Evolutionary conservation across 2,797 vertebrate genomes (phyloP), one percentile per base, ranked within the genome.

Genomic region (Anas bahamensis): DNA sequence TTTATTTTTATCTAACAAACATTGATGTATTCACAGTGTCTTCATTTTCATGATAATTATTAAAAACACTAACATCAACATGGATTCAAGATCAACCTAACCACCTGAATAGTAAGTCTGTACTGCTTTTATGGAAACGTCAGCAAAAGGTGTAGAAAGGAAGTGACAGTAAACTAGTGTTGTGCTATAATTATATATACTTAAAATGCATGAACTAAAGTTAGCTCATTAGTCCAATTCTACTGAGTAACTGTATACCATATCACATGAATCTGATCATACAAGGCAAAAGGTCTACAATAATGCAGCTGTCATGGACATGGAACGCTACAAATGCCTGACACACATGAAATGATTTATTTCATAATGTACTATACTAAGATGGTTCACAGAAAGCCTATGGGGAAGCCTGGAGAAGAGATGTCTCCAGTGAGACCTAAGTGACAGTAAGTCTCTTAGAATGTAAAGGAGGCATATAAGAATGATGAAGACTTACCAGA

Each of bases 51-150:
- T 23, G 28, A 57, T 75, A 72, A 17, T 59, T 60, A 78, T 83
- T 83, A 74, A 66, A 78, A 87, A 78, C 7, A 42, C 29, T 33
- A n/a, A 57, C 80, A 63, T 79, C 29, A 71, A 74, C 82, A 73
- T 89, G 21, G 80, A 60, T 89, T 89, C 66, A 88, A 94, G 75
- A 86, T 31, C 65, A 81, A 39, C 61, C 73, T 93, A 96, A 73
- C 60, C 42, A 71, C 50, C 94, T 86, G 48, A 89, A 91, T 93
- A 94, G 90, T 87, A 95, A 85, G 86, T 94, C 70, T 94, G 31
- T 8, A 19, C 33, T 93, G n/a, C 63, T 86, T 91, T 85, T 70
- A 57, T n/a, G 68, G 87, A 97, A 88, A 88, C 2, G 1, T 80
- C 94, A 95, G n/a, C 81, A 65, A 73, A 93, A 95, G 76, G 61